Percentiles rank a stretch among this genome's conserved stretches.
phyloP scores from a whole-genome alignment of 2,797 vertebrate species.

The Acanthurus lineatus region DNA sequence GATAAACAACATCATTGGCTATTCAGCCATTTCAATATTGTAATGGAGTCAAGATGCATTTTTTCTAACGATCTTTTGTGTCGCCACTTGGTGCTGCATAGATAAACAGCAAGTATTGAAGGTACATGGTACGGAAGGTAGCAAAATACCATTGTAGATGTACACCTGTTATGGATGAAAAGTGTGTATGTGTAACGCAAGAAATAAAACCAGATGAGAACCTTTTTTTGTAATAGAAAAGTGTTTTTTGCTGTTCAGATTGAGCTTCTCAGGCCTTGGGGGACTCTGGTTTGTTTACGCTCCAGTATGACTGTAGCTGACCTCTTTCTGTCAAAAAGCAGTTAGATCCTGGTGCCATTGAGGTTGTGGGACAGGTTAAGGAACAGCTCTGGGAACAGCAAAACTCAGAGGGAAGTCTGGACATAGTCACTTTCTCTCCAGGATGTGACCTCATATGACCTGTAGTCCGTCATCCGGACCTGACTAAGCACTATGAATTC shows the following conservation, averaged over 20 bases:
- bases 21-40: slow-evolving; percentile 3
- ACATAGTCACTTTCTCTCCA: slow-evolving; percentile 61
- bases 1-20: not conserved
- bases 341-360: slow-evolving; percentile 39
- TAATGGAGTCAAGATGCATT: not conserved
- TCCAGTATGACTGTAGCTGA: slow-evolving; percentile 39
- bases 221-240: not conserved
- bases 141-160: not conserved
- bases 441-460: slow-evolving; percentile 76
- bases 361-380: slow-evolving; percentile 76
- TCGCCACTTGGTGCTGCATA: not conserved
- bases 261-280: slow-evolving; percentile 11
- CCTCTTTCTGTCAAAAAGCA: slow-evolving; percentile 39
- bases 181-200: not conserved
- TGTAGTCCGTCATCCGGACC: slow-evolving; percentile 61
- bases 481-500: slow-evolving; percentile 74
- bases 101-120: not conserved
- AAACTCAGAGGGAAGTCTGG: slow-evolving; percentile 58
- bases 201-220: not conserved
- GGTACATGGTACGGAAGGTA: not conserved
- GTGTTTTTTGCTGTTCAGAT: slow-evolving; percentile 19
- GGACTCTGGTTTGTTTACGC: slow-evolving; percentile 51
- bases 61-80: not conserved
- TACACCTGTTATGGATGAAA: not conserved
- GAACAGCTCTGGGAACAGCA: slow-evolving; percentile 47